phyloP scores from a whole-genome alignment of 2,888 invertebrate species.

The Stenotaenia linearis region DNA sequence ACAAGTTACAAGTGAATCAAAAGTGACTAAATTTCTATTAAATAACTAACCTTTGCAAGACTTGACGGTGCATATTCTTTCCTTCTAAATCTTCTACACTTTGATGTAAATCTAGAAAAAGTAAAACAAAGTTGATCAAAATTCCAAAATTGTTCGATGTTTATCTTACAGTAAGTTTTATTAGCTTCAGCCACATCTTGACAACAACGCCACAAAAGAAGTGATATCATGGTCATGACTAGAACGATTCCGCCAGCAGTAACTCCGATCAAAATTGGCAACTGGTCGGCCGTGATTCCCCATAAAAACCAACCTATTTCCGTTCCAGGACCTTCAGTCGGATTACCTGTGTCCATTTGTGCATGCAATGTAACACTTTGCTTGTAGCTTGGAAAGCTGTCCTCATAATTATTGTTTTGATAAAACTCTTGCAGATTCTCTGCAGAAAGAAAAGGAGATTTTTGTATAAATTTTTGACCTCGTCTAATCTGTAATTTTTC shows the following conservation, averaged over 20 bases:
- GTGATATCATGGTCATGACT: conserved; percentile 33
- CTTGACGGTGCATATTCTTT: background rate
- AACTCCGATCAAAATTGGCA: conserved; percentile 36
- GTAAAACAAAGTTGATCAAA: background rate
- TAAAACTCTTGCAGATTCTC: conserved; percentile 7
- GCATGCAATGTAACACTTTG: conserved; percentile 36
- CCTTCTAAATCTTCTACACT: conserved; percentile 13
- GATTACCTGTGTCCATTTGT: background rate
- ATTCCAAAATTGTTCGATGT: background rate
- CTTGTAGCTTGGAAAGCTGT: conserved; percentile 26
- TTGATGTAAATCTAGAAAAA: conserved; percentile 13
- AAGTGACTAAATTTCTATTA: too few relatives aligned
- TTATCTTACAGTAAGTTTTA: conserved; percentile 34
- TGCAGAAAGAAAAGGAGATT: background rate
- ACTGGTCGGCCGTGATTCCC: conserved; percentile 36
- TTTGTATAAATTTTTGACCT: too few relatives aligned
- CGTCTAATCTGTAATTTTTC: too few relatives aligned
- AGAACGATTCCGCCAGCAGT: conserved; percentile 36
- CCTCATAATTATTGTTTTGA: conserved; percentile 26
- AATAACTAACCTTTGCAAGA: conserved; percentile 14
- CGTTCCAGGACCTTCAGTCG: conserved; percentile 30
- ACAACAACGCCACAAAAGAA: conserved; percentile 36
- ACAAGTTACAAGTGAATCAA: too few relatives aligned
- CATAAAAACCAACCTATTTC: conserved; percentile 36
- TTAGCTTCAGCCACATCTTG: conserved; percentile 28